Conservation (phyloP, 2,797 vertebrate species). For the Enteromius argenteus region DNA sequence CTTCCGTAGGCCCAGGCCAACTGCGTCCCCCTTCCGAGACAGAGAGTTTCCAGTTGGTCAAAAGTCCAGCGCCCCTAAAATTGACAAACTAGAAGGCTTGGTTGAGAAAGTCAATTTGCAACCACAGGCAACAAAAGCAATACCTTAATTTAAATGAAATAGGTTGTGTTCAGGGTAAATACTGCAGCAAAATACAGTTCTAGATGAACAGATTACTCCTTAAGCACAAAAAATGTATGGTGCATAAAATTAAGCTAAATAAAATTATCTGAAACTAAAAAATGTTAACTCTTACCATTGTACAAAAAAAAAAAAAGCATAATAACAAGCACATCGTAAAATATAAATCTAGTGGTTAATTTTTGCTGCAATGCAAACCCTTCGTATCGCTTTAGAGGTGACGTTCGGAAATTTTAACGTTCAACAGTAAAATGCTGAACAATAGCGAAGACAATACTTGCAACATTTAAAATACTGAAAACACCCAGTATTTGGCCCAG, state of each 20-base stretch:
- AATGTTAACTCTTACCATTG: neutral
- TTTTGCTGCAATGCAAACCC: conserved; percentile 89
- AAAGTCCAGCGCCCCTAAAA: conserved; percentile 99
- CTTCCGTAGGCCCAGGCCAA: conserved; percentile 71
- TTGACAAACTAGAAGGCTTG: conserved; percentile 89
- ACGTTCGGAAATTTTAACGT: conserved; percentile 39
- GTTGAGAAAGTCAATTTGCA: conserved; percentile 76
- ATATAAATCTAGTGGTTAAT: conserved; percentile 53
- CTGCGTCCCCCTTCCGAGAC: conserved; percentile 81
- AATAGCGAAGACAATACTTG: conserved; percentile 17
- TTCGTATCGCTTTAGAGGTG: conserved; percentile 54
- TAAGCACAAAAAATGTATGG: conserved; percentile 7
- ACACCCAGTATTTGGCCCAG: neutral
- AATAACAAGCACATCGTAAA: neutral
- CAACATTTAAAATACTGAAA: conserved; percentile 15
- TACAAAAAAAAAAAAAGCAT: neutral
- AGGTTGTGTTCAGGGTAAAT: conserved; percentile 72
- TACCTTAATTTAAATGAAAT: conserved; percentile 75
- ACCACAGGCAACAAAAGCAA: conserved; percentile 75
- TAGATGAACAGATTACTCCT: conserved; percentile 70
- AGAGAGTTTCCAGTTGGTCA: conserved; percentile 98
- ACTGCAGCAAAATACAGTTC: conserved; percentile 87
- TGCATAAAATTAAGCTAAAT: conserved; percentile 27
- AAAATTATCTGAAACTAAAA: neutral
- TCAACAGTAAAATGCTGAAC: conserved; percentile 32